A percentile compares a stretch with the other conserved stretches of the same genome.
Conservation (phyloP, 92 coral and sea anemone species). For the Parazoanthus swiftii region DNA sequence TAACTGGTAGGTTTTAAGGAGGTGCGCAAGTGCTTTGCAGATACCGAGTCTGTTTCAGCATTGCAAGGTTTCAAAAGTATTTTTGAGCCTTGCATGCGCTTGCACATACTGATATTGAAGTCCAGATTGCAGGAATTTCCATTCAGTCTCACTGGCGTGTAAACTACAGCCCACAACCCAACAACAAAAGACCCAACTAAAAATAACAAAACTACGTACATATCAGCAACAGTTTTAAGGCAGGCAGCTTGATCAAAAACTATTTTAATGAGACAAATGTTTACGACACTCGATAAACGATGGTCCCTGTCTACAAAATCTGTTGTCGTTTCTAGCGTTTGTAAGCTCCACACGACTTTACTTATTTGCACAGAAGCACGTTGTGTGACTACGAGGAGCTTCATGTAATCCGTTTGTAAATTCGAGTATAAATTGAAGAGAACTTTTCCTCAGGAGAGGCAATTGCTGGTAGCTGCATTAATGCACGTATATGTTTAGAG, state of each 20-base stretch:
- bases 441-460: neutral
- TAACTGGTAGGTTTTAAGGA: neutral
- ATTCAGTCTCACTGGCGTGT: neutral
- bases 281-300: neutral
- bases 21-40: neutral
- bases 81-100: neutral
- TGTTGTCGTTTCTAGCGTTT: constrained; percentile 29
- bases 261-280: constrained; percentile 12
- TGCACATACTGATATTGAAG: neutral
- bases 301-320: constrained; percentile 17
- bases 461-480: constrained; percentile 10
- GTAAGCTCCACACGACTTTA: neutral
- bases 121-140: constrained; percentile 37
- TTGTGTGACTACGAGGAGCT: constrained; percentile 18
- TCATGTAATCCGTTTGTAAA: constrained; percentile 13
- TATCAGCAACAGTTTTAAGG: neutral
- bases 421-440: constrained; percentile 8
- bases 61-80: neutral
- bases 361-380: neutral
- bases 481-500: constrained; percentile 11
- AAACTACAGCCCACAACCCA: neutral
- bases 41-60: neutral
- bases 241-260: neutral
- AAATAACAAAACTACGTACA: neutral
- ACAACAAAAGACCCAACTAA: neutral